Base-by-base conservation (phyloP, 2,113 vertebrate species). In the Anolis carolinensis region DNA sequence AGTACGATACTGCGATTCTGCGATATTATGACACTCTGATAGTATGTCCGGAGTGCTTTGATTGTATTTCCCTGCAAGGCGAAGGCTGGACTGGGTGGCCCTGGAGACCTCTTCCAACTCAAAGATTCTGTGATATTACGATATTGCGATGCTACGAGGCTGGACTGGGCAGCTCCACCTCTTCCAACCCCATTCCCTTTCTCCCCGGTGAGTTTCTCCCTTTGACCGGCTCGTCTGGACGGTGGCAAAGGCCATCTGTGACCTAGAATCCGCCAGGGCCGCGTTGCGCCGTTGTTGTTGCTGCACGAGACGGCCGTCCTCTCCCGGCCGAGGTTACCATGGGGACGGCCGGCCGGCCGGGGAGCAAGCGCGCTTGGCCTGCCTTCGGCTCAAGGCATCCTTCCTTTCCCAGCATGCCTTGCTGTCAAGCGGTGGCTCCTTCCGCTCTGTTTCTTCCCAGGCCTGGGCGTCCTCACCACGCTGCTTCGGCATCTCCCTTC, bases 341-440 rank as follows among this genome's bases (percentile, higher is more conserved):
- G 87, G 91, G 88, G 89, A 94, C 83, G 75, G 11, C 65, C 30
- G 88, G 89, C 93, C 83, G 75, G 11, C 65, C 30, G 1, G 86
- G 80, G 90, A 77, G 52, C 71, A 68, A 78, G 36, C 63, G 13
- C 62, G 81, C 79, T 27, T 27, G 86, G 91, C 68, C 74, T 0
- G 80, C 0, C 0, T 68, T 89, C 91, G 73, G 91, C 93, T 93
- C 86, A 89, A 85, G 89, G 93, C 94, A 71, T 87, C 44, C 62
- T 84, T 87, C 44, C 62, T 84, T 90, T 55, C 83, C 85, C 87
- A 89, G 79, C 84, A 74, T 83, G 3, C 90, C 80, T 75, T 44
- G 9, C 77, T 67, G 79, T 90, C 87, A 68, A 34, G 39, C 21
- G 83, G 87, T 20, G 1, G 70, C 90, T 93, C 86, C 75, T 95